Percentiles rank a stretch among this genome's conserved stretches.
These are phyloP conservation scores for Ctenodactylus gundi DNA, from an alignment of 2,113 vertebrate species.

Conservation along the genomic window DNA sequence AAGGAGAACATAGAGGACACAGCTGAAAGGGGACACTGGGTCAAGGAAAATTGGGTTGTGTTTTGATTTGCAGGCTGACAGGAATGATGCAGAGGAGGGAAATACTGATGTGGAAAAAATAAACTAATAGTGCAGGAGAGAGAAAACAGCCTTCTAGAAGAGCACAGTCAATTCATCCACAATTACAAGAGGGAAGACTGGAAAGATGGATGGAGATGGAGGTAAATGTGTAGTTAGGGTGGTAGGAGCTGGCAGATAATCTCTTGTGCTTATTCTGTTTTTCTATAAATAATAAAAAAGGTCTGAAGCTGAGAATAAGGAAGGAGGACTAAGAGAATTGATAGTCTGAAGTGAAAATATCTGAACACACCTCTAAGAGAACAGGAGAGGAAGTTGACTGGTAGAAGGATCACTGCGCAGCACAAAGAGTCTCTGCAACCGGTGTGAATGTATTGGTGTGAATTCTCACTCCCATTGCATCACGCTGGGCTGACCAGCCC, in stretches of 20 bases:
- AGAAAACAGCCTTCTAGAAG: not conserved
- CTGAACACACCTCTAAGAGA: not conserved
- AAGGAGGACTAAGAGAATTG: not conserved
- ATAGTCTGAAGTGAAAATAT: no score
- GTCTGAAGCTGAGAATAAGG: not conserved
- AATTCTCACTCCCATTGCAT: not conserved
- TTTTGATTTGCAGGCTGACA: constrained; percentile 40
- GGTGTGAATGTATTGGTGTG: no score
- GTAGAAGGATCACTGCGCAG: not conserved
- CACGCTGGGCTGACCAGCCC: not conserved
- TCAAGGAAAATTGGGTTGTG: constrained; percentile 15
- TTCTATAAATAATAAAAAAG: constrained; percentile 28
- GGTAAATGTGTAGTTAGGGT: not conserved
- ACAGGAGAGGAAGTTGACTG: not conserved
- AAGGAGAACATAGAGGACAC: not conserved
- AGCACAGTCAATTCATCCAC: not conserved
- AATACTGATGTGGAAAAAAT: not conserved
- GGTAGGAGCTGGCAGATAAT: not conserved
- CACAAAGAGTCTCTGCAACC: not conserved
- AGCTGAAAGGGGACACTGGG: not conserved
- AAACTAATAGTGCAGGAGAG: not conserved
- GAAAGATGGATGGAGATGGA: not conserved
- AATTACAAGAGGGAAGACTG: not conserved
- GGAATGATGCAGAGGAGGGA: not conserved
- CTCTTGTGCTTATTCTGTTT: not conserved